Percentiles rank a stretch among this genome's conserved stretches.
Evolutionary conservation across 2,888 invertebrate genomes (phyloP).

Genomic region (Silvanus unidentatus): DNA sequence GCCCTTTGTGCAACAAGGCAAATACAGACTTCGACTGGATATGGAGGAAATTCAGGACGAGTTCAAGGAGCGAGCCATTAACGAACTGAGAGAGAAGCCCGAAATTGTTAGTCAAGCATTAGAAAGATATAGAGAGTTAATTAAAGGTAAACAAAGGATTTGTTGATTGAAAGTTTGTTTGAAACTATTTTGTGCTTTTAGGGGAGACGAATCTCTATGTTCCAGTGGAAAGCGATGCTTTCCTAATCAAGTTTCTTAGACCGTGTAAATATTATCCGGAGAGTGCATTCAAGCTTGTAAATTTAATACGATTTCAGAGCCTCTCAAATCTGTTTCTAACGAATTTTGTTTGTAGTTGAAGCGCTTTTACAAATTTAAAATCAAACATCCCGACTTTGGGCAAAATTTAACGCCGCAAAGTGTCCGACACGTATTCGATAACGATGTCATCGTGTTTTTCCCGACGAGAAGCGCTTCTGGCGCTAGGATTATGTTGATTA

Average conservation of each 20-base stretch:
- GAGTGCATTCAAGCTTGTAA: slow-evolving; percentile 69
- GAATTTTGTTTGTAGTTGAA: slow-evolving; percentile 52
- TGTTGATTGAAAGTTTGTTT: too few species aligned
- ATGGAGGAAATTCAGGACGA: slow-evolving; percentile 54
- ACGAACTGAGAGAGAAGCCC: slow-evolving; percentile 66
- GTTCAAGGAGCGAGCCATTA: slow-evolving; percentile 57
- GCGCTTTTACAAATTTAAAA: slow-evolving; percentile 65
- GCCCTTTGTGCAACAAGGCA: slow-evolving; percentile 59
- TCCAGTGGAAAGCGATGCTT: slow-evolving; percentile 66
- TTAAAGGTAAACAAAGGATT: slow-evolving; percentile 56
- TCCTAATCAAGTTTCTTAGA: slow-evolving; percentile 70
- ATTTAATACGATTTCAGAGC: slow-evolving; percentile 3
- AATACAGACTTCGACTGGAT: slow-evolving; percentile 56
- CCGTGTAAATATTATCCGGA: slow-evolving; percentile 84
- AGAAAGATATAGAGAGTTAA: slow-evolving; percentile 50
- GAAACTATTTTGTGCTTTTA: too few species aligned
- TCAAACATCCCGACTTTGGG: slow-evolving; percentile 58
- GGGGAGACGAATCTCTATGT: slow-evolving; percentile 58
- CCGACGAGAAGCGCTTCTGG: slow-evolving; percentile 65
- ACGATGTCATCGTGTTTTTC: slow-evolving; percentile 62
- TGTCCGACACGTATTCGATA: slow-evolving; percentile 58
- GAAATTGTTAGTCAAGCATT: slow-evolving; percentile 58
- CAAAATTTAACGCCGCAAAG: slow-evolving; percentile 56
- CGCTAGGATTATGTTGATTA: slow-evolving; percentile 61
- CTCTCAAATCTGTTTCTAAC: not conserved